Evolutionary conservation across 2,888 invertebrate genomes (phyloP), one percentile per base, ranked within the genome.

Genomic region (Brachyopa scutellaris): DNA sequence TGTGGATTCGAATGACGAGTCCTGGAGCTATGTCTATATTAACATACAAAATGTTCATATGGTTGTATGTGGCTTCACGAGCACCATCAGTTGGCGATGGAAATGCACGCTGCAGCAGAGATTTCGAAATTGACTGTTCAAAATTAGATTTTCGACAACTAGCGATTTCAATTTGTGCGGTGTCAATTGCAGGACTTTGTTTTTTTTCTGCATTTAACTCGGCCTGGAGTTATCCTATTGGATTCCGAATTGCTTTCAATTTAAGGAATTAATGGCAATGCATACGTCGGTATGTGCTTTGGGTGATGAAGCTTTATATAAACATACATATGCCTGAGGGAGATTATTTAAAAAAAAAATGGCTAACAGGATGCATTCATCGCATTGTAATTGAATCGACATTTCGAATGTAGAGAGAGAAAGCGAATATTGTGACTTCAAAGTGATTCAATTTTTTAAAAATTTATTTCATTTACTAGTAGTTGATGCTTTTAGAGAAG

Each of bases 71-170:
- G 53, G n/a, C 13, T 38, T 2, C 11, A n/a, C 9, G n/a, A 13
- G 26, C 26, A 33, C 31, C 5, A 23, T 13, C 9, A 42, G 55
- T 67, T 45, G 49, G 66, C 42, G 21, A 45, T 49, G 57, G 36
- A 62, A 62, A 57, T 26, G 40, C 47, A 1, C n/a, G 26, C 29
- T 26, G 21, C 23, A 67, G 53, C 59, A 74, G 29, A 82, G 57
- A 82, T 70, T 76, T 80, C 31, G 17, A 69, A 80, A 80, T 64
- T 70, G 80, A 64, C 70, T 82, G 70, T 33, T 76, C 45, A 82
- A 82, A 82, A 82, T 82, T 76, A 82, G 69, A 82, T 82, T 82
- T 82, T 76, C 80, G 76, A 74, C 80, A 76, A 82, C 76, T 82
- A 82, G 70, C 74, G 76, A 82, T 82, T 82, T 82, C 80, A 82